Evolutionary conservation across 2,797 vertebrate genomes (phyloP).

Genomic region (Urocyon cinereoargenteus): DNA sequence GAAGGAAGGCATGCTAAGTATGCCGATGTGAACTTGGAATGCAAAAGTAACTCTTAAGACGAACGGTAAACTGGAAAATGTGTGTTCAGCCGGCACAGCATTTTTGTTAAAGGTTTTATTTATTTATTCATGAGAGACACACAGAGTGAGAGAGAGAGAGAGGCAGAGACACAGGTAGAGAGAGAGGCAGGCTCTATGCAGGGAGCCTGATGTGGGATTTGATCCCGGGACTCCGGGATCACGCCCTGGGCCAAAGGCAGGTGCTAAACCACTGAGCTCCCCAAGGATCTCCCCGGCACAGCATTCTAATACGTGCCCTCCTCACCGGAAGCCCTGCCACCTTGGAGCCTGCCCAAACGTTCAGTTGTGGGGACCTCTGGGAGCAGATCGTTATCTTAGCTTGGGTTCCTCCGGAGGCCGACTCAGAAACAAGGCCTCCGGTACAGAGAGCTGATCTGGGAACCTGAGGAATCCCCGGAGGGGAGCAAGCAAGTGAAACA

Average conservation of each 20-base stretch:
- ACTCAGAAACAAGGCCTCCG: conserved; percentile 13
- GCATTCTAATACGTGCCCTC: background rate
- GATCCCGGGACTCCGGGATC: too few species aligned
- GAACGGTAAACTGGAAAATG: background rate
- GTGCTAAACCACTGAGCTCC: too few species aligned
- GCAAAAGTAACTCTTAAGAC: conserved; percentile 1
- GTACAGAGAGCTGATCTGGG: background rate
- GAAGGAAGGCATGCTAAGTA: background rate
- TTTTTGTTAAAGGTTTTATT: too few species aligned
- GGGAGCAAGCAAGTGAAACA: conserved; percentile 35
- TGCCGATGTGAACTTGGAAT: background rate
- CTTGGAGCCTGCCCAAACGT: conserved; percentile 31
- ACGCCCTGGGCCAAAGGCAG: too few species aligned
- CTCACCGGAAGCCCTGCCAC: background rate
- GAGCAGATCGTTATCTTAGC: conserved; percentile 41
- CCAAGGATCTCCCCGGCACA: background rate
- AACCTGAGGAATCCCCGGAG: conserved; percentile 1
- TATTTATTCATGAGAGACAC: too few species aligned
- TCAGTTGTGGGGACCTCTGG: background rate
- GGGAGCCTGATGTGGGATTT: too few species aligned
- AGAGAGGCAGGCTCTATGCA: too few species aligned
- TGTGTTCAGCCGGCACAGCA: background rate
- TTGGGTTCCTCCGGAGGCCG: background rate
- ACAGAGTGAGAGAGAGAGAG: too few species aligned
- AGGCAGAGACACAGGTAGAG: too few species aligned